Evolutionary conservation across 64 coral and sea anemone species (phyloP).

Genomic region (Exaiptasia diaphana): DNA sequence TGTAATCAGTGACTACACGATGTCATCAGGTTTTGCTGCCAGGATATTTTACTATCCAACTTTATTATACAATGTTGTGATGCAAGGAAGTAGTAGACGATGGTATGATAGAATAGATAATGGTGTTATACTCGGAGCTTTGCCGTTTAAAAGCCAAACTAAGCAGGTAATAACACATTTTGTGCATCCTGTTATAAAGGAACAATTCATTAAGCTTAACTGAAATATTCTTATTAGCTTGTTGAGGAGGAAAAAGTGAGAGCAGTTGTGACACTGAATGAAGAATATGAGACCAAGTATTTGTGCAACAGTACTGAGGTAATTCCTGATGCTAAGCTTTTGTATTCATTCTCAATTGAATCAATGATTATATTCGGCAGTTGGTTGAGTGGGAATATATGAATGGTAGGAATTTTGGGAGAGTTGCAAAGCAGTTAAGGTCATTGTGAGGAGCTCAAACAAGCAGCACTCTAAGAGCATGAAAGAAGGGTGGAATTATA

Average conservation of each 20-base stretch:
- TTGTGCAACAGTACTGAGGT: constrained; percentile 79
- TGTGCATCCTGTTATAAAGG: no score
- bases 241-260: constrained; percentile 81
- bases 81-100: constrained; percentile 44
- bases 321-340: neutral
- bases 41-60: constrained; percentile 83
- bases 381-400: no score
- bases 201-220: neutral
- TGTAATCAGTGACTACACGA: neutral
- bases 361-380: no score
- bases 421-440: no score
- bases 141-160: constrained; percentile 90
- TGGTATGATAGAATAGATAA: constrained; percentile 92
- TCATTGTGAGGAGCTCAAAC: no score
- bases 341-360: no score
- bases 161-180: constrained; percentile 37
- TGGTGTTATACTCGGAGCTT: constrained; percentile 75
- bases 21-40: constrained; percentile 64
- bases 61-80: constrained; percentile 68
- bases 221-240: constrained; percentile 34
- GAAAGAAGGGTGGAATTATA: no score
- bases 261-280: constrained; percentile 93
- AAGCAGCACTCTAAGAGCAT: no score
- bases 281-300: constrained; percentile 83
- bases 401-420: no score